Base-by-base conservation (phyloP, 2,888 invertebrate genomes). In the Cryptus viduatorius region DNA sequence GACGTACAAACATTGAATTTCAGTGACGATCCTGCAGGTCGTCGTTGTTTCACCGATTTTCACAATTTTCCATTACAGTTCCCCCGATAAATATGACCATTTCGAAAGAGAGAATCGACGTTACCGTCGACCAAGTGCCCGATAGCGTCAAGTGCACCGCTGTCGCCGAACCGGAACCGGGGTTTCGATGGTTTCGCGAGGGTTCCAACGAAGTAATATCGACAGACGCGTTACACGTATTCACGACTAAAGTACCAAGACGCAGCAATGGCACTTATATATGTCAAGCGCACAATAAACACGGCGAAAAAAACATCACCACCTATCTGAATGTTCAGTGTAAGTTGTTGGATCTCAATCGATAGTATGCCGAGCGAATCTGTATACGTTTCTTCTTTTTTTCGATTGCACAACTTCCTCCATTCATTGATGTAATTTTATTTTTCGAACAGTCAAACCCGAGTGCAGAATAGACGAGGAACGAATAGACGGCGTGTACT, bases 81-180 rank as follows among this genome's bases (percentile, higher is more conserved):
- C 96, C 97, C 86, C 98, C 98, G n/a, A 97, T 98, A 92, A 97
- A 97, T 90, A 96, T 98, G 88, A 96, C 96, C 0, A 96, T 98
- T 10, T 96, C 96, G 3, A 94, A 94, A 78, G 94, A 90, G 72
- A 90, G 94, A 42, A 94, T 95, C 50, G 94, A 95, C 86, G 95
- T 96, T 29, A 93, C 94, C 50, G 95, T 95, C 88, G 94, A 95
- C 81, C 94, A 95, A 84, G 94, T 94, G 79, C 95, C 96, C 1
- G 95, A 94, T 82, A 94, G 94, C 80, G 95, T 96, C 44, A 94
- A 94, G 85, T 96, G 96, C 90, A 94, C 93, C 84, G 96, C 96
- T 0, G 95, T 95, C 84, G 97, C 97, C 1, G 96, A 96, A 89
- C 97, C 97, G 0, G 96, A 95, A 90, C 96, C 97, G 0, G 95